Evolutionary conservation across 2,888 invertebrate genomes (phyloP).

Genomic region (Acrobasis suavella): DNA sequence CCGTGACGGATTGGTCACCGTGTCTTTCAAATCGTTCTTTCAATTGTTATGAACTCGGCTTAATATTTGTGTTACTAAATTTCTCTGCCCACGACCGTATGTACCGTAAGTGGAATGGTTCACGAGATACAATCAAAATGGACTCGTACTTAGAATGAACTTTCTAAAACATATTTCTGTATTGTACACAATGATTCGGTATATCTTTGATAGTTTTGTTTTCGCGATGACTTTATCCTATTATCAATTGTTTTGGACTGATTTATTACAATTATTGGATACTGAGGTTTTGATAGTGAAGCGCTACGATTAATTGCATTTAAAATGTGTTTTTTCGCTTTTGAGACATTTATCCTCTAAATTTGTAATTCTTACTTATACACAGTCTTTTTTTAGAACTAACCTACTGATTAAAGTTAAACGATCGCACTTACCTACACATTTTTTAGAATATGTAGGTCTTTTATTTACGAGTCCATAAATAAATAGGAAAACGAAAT

Average conservation of each 20-base stretch:
- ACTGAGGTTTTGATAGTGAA: no score
- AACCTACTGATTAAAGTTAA: no score
- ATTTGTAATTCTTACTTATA: no score
- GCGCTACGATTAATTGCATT: no score
- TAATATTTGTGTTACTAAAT: conserved; percentile 69
- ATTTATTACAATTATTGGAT: no score
- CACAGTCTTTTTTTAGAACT: no score
- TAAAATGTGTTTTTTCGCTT: no score
- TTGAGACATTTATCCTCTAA: no score
- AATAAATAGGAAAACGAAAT: no score
- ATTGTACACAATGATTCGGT: conserved; percentile 35
- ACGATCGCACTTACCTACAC: no score
- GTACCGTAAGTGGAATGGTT: conserved; percentile 65
- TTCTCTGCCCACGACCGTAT: conserved; percentile 67
- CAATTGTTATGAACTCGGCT: conserved; percentile 64
- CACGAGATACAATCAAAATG: conserved; percentile 67
- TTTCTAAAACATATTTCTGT: conserved; percentile 67
- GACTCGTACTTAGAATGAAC: conserved; percentile 58
- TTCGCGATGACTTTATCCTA: conserved; percentile 11
- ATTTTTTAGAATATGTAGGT: no score
- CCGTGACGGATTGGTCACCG: conserved; percentile 61
- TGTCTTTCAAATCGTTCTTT: conserved; percentile 61
- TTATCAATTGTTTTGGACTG: not conserved
- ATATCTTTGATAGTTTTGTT: conserved; percentile 27
- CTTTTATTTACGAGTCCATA: no score